Conservation (phyloP, 1,140 invertebrate species). For the Pygmarrhopalites habei region DNA sequence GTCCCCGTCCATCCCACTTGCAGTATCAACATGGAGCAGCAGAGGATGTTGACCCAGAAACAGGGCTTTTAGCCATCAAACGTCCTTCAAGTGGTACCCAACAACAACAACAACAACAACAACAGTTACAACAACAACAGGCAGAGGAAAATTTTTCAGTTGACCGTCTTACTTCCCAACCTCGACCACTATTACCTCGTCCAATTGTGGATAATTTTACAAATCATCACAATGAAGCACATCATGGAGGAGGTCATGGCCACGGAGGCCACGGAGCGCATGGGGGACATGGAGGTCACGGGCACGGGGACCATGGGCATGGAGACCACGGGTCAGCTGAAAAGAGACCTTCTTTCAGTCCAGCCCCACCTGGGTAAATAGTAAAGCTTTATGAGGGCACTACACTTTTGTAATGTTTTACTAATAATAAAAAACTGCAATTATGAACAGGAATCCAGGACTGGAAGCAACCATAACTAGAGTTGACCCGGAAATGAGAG, state of each 20-base stretch:
- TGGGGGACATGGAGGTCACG: not conserved
- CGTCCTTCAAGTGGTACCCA: too few species aligned
- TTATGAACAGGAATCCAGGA: constrained; percentile 40
- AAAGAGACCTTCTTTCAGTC: constrained; percentile 28
- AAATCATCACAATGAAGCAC: constrained; percentile 24
- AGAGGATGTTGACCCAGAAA: constrained; percentile 31
- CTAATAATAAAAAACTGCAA: too few species aligned
- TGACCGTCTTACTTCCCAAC: constrained; percentile 4
- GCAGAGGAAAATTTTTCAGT: constrained; percentile 9
- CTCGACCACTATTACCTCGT: constrained; percentile 1
- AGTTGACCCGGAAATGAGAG: constrained; percentile 59
- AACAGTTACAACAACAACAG: constrained; percentile 3
- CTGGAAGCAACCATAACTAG: constrained; percentile 63
- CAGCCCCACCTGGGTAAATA: constrained; percentile 34
- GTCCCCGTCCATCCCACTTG: constrained; percentile 36
- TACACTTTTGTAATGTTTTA: too few species aligned
- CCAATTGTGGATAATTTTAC: constrained; percentile 25
- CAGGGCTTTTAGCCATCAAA: constrained; percentile 25
- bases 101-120: too few species aligned
- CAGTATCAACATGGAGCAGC: constrained; percentile 38
- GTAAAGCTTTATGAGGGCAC: too few species aligned
- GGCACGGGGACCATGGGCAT: constrained; percentile 6
- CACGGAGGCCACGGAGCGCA: not conserved
- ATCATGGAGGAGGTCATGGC: constrained; percentile 10
- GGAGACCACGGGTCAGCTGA: constrained; percentile 14